Evolutionary conservation across 2,797 vertebrate species (phyloP).

Genomic region (Garrulus glandarius): DNA sequence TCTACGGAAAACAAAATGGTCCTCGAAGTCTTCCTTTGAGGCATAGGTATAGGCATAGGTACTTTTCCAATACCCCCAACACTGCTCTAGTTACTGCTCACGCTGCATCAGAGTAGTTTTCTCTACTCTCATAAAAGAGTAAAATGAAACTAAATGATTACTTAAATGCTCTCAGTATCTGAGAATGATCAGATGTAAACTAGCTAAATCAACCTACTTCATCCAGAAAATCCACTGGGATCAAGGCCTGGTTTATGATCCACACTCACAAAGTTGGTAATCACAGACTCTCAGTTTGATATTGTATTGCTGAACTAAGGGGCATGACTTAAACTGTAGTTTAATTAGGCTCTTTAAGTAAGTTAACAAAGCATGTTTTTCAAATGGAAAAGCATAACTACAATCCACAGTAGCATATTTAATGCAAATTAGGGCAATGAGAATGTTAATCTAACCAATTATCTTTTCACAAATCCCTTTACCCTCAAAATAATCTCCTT

Average conservation of each 20-base stretch:
- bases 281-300: background rate
- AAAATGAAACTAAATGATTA: background rate
- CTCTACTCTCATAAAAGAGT: background rate
- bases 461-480: slow-evolving; percentile 43
- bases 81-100: background rate
- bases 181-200: background rate
- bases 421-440: slow-evolving; percentile 64
- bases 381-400: slow-evolving; percentile 43
- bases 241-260: background rate
- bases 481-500: slow-evolving; percentile 44
- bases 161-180: background rate
- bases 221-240: background rate
- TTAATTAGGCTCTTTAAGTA: slow-evolving; percentile 27
- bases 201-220: background rate
- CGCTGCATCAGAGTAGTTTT: background rate
- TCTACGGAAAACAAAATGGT: background rate
- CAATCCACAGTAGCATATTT: slow-evolving; percentile 50
- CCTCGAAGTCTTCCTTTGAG: background rate
- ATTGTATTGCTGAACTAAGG: background rate
- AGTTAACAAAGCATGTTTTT: slow-evolving; percentile 37
- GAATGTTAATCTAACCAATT: slow-evolving; percentile 60
- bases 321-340: background rate
- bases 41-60: too few species aligned
- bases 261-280: background rate
- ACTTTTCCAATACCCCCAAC: background rate